Evolutionary conservation across 35 echinoderm and acorn worm species (phyloP).

Genomic region (Apostichopus parvimensis): DNA sequence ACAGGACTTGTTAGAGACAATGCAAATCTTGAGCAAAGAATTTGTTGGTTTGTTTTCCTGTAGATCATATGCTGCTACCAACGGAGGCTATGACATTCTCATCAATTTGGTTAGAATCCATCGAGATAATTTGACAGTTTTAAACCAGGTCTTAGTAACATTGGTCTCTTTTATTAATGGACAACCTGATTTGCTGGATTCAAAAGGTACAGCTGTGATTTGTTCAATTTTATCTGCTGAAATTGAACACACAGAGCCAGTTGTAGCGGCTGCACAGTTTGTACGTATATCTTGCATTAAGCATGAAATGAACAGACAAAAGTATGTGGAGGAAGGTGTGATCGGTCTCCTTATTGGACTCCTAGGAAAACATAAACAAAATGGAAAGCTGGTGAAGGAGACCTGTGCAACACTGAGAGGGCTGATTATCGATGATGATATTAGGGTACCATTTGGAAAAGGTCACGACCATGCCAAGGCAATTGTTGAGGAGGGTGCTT

Average conservation of each 20-base stretch:
- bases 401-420: conserved; percentile 59
- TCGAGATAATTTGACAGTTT: not conserved
- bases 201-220: conserved; percentile 59
- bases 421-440: conserved; percentile 86
- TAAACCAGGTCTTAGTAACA: conserved; percentile 32
- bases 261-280: conserved; percentile 38
- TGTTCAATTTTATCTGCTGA: conserved; percentile 55
- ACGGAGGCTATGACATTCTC: conserved; percentile 17
- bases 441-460: conserved; percentile 91
- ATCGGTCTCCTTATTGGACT: conserved; percentile 58
- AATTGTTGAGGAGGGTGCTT: conserved; percentile 89
- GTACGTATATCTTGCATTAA: conserved; percentile 77
- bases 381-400: conserved; percentile 54
- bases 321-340: conserved; percentile 68
- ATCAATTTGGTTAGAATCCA: conserved; percentile 9
- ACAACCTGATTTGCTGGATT: conserved; percentile 84
- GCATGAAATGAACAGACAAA: conserved; percentile 87
- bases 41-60: conserved; percentile 13
- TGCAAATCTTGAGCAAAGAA: conserved; percentile 30
- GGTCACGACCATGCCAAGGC: conserved; percentile 97
- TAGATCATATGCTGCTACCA: conserved; percentile 20
- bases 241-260: not conserved
- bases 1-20: conserved; percentile 40
- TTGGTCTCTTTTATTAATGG: conserved; percentile 80
- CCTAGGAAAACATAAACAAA: conserved; percentile 44